These are phyloP conservation scores for Ataeniobius toweri DNA, from an alignment of 2,797 vertebrate genomes.

Conservation along the genomic window DNA sequence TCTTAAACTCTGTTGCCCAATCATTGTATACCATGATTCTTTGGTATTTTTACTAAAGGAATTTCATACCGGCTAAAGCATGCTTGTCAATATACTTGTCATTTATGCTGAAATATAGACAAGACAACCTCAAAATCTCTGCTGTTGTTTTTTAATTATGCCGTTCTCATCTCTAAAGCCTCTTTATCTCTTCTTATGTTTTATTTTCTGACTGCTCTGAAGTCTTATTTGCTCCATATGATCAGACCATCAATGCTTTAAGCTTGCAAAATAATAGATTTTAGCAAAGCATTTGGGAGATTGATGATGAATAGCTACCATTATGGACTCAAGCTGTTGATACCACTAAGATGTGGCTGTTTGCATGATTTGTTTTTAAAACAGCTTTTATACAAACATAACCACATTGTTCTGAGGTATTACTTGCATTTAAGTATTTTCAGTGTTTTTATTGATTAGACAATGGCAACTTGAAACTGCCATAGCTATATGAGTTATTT, in stretches of 20 bases:
- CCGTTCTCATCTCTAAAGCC: constrained; percentile 11
- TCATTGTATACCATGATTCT: neutral
- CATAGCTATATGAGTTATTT: too few species aligned
- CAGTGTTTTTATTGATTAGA: neutral
- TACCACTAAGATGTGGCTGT: constrained; percentile 25
- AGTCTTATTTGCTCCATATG: constrained; percentile 33
- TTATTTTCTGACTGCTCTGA: constrained; percentile 32
- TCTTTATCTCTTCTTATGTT: neutral
- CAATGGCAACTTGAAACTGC: too few species aligned
- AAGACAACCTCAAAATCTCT: constrained; percentile 9
- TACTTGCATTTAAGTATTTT: neutral
- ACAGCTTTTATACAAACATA: neutral
- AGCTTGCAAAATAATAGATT: constrained; percentile 21
- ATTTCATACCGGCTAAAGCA: neutral
- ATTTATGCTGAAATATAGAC: neutral
- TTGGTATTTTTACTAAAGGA: neutral
- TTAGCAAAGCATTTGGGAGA: constrained; percentile 33
- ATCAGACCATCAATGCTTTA: constrained; percentile 28
- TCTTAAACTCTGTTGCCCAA: neutral
- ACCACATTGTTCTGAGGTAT: neutral
- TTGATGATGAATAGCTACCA: constrained; percentile 56
- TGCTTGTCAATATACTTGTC: neutral
- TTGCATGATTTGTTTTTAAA: constrained; percentile 2
- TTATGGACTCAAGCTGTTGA: constrained; percentile 30
- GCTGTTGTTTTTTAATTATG: constrained; percentile 39